Percentiles rank a stretch among this genome's conserved stretches.
These are phyloP conservation scores for Botia kubotai DNA, from an alignment of 2,797 vertebrate genomes.

Conservation along the genomic window DNA sequence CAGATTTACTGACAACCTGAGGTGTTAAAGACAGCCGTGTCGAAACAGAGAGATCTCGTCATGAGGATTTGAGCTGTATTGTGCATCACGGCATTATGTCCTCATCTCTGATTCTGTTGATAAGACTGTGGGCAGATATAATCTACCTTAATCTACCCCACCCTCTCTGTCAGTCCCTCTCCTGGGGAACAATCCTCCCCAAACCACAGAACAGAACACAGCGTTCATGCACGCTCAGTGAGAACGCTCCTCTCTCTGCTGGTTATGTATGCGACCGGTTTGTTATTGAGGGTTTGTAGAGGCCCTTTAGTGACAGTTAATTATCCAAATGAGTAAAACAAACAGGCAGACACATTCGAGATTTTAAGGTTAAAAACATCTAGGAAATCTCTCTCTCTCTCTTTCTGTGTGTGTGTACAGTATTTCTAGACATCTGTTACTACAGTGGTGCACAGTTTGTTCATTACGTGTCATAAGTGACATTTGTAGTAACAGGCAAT, in stretches of 20 bases:
- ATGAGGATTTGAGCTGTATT: constrained; percentile 36
- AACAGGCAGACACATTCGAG: constrained; percentile 38
- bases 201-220: constrained; percentile 60
- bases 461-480: constrained; percentile 43
- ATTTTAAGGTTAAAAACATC: constrained; percentile 6
- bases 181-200: constrained; percentile 66
- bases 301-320: background rate
- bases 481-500: background rate
- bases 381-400: background rate
- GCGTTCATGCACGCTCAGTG: constrained; percentile 57
- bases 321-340: constrained; percentile 1
- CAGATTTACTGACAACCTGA: background rate
- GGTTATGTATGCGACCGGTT: background rate
- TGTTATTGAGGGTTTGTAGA: constrained; percentile 8
- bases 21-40: background rate
- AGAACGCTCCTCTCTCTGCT: background rate
- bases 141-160: constrained; percentile 78
- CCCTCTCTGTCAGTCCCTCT: constrained; percentile 60
- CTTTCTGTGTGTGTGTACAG: background rate
- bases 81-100: constrained; percentile 65
- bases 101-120: constrained; percentile 82
- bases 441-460: background rate
- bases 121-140: constrained; percentile 80
- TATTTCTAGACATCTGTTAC: background rate
- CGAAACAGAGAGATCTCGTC: constrained; percentile 23